Percentiles rank a stretch among this genome's conserved stretches.
These are phyloP conservation scores for Polypterus bichir DNA, from an alignment of 2,113 vertebrate species.

Conservation along the genomic window DNA sequence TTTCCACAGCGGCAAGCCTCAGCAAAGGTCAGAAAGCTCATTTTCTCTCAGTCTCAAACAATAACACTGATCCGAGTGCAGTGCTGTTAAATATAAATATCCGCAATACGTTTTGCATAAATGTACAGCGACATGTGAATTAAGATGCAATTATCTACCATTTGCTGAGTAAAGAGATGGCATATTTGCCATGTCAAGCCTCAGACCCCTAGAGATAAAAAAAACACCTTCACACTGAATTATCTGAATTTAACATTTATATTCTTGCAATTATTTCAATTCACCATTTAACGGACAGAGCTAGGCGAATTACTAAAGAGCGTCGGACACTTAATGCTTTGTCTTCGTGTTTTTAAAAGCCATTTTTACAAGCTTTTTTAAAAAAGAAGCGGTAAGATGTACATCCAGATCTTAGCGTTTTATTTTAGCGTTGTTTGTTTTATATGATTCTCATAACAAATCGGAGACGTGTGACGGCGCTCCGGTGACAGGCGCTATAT, in stretches of 20 bases:
- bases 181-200: slow-evolving; percentile 34
- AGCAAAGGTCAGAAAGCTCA: slow-evolving; percentile 35
- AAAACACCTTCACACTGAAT: slow-evolving; percentile 3
- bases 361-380: no score
- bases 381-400: no score
- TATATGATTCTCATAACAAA: no score
- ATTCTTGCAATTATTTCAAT: no score
- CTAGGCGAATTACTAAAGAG: no score
- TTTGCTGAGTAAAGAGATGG: slow-evolving; percentile 26
- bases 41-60: slow-evolving; percentile 26
- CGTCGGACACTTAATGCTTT: no score
- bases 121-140: slow-evolving; percentile 28
- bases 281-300: no score
- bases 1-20: slow-evolving; percentile 9
- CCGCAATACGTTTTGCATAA: slow-evolving; percentile 31
- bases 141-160: slow-evolving; percentile 35
- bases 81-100: slow-evolving; percentile 22
- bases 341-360: no score
- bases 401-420: no score
- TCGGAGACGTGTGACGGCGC: no score
- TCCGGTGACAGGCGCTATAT: no score
- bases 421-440: no score
- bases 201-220: slow-evolving; percentile 23
- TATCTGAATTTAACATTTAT: slow-evolving; percentile 1
- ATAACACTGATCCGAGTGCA: slow-evolving; percentile 15